Evolutionary conservation across 1,140 invertebrate species (phyloP).

Genomic region (Drosophila lowei): DNA sequence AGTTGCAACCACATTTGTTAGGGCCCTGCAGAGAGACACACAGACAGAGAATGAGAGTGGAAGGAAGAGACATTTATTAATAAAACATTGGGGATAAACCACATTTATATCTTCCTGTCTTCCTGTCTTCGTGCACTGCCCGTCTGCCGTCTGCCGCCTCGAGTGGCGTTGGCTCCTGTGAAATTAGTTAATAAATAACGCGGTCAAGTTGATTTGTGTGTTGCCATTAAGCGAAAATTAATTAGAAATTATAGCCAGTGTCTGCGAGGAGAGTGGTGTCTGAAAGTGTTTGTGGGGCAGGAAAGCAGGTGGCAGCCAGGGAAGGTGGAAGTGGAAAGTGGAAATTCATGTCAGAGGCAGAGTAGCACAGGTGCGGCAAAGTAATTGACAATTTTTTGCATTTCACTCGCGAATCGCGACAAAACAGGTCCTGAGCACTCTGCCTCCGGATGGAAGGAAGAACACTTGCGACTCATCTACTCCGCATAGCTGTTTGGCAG

Average conservation of each 20-base stretch:
- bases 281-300: background rate
- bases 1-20: background rate
- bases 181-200: conserved; percentile 50
- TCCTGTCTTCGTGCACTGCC: background rate
- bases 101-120: conserved; percentile 37
- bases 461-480: conserved; percentile 16
- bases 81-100: conserved; percentile 46
- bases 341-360: conserved; percentile 35
- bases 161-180: conserved; percentile 15
- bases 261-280: background rate
- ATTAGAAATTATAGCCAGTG: conserved; percentile 55
- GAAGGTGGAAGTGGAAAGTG: conserved; percentile 27
- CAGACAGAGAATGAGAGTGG: background rate
- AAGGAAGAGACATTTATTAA: conserved; percentile 36
- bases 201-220: conserved; percentile 59
- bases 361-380: conserved; percentile 26
- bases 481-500: conserved; percentile 61
- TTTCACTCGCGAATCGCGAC: conserved; percentile 26
- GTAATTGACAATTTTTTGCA: conserved; percentile 59
- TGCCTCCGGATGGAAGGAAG: too few species aligned
- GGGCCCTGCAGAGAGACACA: background rate
- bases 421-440: background rate
- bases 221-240: conserved; percentile 57
- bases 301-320: background rate
- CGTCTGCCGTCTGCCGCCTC: too few species aligned